Percentiles rank a stretch among this genome's conserved stretches.
phyloP scores from a whole-genome alignment of 2,113 vertebrate species.

The Cebidichthys violaceus region DNA sequence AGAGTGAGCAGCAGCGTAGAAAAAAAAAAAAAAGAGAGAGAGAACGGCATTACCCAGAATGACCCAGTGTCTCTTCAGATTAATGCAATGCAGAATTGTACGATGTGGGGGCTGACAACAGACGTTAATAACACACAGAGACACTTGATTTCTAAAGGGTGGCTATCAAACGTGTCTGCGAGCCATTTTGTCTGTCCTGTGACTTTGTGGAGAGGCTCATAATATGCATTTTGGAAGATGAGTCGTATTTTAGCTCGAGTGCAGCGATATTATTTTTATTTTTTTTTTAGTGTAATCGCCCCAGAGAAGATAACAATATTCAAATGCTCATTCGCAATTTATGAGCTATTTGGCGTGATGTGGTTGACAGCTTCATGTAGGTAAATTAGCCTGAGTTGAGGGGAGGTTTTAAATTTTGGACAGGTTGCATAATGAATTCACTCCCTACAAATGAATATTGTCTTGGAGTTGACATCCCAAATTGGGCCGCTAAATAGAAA shows the following conservation, averaged over 20 bases:
- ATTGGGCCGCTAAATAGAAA: conserved; percentile 1
- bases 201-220: conserved; percentile 68
- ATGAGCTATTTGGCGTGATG: conserved; percentile 56
- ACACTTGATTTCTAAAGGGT: conserved; percentile 71
- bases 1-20: conserved; percentile 64
- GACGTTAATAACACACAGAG: conserved; percentile 76
- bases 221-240: conserved; percentile 65
- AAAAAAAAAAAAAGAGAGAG: no score
- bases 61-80: conserved; percentile 77
- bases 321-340: conserved; percentile 61
- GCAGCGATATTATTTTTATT: conserved; percentile 61
- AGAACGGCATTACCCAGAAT: conserved; percentile 75
- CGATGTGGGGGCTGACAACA: conserved; percentile 70
- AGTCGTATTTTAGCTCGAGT: conserved; percentile 66
- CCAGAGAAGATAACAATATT: conserved; percentile 56
- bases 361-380: conserved; percentile 68
- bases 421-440: conserved; percentile 53
- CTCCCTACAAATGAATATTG: conserved; percentile 23
- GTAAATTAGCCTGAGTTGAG: conserved; percentile 57
- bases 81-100: conserved; percentile 70
- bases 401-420: conserved; percentile 50
- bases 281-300: conserved; percentile 65
- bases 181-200: conserved; percentile 52
- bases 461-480: conserved; percentile 33
- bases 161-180: conserved; percentile 67